Conservation (phyloP, 2,113 vertebrate species). For the Larimichthys polyactis region DNA sequence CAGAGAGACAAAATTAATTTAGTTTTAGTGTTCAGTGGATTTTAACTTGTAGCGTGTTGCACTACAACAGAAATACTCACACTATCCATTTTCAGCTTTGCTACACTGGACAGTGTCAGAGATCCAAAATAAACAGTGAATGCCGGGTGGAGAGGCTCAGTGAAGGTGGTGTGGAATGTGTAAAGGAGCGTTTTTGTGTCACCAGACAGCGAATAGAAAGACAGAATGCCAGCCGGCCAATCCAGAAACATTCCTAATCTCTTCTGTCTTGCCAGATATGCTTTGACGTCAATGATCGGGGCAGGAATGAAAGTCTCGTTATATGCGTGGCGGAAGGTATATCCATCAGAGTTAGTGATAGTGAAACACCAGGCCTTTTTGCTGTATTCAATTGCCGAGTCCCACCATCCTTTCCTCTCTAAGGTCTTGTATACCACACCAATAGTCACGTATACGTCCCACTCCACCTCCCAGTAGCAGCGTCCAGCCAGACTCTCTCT, state of each 20-base stretch:
- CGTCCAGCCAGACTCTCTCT: constrained; percentile 16
- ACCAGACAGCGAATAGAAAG: constrained; percentile 4
- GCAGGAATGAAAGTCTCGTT: not conserved
- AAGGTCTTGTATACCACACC: constrained; percentile 8
- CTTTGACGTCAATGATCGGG: not conserved
- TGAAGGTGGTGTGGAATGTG: constrained; percentile 11
- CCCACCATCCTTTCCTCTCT: not conserved
- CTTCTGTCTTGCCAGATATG: not conserved
- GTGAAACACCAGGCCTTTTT: not conserved
- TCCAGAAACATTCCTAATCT: constrained; percentile 29
- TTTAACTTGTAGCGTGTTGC: not conserved
- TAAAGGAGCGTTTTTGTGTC: constrained; percentile 11
- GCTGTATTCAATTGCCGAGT: rapidly evolving
- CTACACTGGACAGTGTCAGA: not conserved
- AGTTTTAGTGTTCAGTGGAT: not conserved
- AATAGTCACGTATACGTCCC: not conserved
- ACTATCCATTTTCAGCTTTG: not conserved
- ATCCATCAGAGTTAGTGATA: rapidly evolving
- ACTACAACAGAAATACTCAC: constrained; percentile 14
- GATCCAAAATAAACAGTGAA: not conserved
- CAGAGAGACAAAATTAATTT: rapidly evolving
- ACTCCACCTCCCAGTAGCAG: constrained; percentile 25
- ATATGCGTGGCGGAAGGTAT: not conserved
- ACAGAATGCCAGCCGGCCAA: constrained; percentile 9
- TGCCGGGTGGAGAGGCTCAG: constrained; percentile 16